These are phyloP conservation scores for Poecilia wingei DNA, from an alignment of 2,797 vertebrate genomes.

Conservation along the genomic window DNA sequence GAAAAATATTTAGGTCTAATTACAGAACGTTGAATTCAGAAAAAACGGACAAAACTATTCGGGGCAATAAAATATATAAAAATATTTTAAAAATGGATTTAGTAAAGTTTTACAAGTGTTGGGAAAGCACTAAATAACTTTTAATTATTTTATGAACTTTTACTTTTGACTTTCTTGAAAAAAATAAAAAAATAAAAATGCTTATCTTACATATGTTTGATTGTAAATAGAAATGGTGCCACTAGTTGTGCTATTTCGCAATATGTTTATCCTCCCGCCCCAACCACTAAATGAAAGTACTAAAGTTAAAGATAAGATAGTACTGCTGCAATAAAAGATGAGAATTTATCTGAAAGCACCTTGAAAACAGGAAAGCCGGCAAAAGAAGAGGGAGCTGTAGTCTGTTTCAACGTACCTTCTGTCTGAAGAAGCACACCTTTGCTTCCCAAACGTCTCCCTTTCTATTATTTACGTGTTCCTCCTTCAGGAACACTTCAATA, in stretches of 20 bases:
- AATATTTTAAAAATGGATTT: not conserved
- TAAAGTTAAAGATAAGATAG: not conserved
- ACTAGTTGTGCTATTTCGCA: not conserved
- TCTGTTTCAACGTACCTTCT: conserved; percentile 15
- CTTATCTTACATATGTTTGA: not conserved
- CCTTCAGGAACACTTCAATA: conserved; percentile 72
- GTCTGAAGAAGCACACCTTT: conserved; percentile 53
- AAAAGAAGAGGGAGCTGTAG: not conserved
- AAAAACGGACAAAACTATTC: conserved; percentile 39
- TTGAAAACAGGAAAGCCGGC: not conserved
- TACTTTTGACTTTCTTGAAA: not conserved
- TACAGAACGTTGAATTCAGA: not conserved
- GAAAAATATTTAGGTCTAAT: not conserved
- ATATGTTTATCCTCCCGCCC: not conserved
- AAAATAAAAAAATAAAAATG: not conserved
- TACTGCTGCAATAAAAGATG: not conserved
- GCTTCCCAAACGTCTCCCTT: conserved; percentile 59
- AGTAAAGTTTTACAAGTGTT: not conserved
- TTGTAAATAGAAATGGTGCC: not conserved
- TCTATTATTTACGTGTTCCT: conserved; percentile 73
- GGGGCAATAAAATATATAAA: conserved; percentile 5
- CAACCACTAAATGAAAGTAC: not conserved
- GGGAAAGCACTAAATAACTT: not conserved
- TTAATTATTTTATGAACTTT: not conserved
- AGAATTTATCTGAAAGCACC: not conserved